Evolutionary conservation across 30 jellyfish, hydroid and myxozoan genomes (phyloP).

Genomic region (Hydractinia symbiolongicarpus): DNA sequence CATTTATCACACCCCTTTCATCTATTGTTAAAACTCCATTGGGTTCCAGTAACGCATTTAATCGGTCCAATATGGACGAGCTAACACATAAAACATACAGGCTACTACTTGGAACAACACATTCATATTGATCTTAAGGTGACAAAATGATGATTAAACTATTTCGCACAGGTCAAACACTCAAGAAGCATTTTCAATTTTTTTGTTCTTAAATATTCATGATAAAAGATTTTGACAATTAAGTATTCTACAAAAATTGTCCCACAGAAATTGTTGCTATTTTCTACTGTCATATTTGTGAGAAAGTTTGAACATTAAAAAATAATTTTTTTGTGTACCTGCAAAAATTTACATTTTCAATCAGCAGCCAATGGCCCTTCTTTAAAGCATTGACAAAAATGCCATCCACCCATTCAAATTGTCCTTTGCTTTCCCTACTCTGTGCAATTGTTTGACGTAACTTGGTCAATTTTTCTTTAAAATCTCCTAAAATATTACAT

Average conservation of each 20-base stretch:
- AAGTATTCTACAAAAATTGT: no score
- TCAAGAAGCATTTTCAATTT: neutral
- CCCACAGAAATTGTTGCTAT: no score
- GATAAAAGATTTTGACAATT: no score
- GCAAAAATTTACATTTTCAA: conserved; percentile 91
- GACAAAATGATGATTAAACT: neutral
- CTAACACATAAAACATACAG: conserved; percentile 23
- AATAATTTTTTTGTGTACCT: conserved; percentile 32
- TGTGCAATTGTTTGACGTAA: no score
- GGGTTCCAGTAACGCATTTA: conserved; percentile 93
- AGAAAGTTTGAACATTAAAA: neutral
- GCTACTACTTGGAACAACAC: neutral
- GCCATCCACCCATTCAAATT: conserved; percentile 96
- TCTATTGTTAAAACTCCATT: conserved; percentile 80
- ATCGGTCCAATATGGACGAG: conserved; percentile 88
- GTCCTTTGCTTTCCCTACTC: conserved; percentile 38
- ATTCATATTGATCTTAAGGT: neutral
- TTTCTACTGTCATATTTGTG: no score
- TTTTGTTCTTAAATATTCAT: no score
- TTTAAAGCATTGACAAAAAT: conserved; percentile 57
- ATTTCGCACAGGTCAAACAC: neutral
- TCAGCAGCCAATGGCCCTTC: conserved; percentile 81
- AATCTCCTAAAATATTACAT: no score
- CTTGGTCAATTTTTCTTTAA: no score
- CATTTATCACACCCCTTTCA: conserved; percentile 80